Evolutionary conservation across 1,140 invertebrate species (phyloP), one percentile per base, ranked within the genome.

Genomic region (Anthonomus grandis): DNA sequence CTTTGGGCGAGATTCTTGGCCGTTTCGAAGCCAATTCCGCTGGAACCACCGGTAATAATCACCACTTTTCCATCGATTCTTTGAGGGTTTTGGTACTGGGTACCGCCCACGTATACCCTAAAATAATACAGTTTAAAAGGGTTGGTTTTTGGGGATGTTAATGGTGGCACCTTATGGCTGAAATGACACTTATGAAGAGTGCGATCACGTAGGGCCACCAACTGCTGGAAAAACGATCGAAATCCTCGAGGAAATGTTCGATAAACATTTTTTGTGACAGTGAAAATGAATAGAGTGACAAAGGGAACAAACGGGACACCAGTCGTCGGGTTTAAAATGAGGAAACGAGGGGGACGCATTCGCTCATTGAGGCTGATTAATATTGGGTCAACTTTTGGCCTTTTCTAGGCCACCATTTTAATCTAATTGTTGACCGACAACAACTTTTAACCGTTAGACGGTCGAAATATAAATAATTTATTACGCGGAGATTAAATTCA

Each of bases 11-110:
- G 70, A 65, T 78, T 74, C 58, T 76, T 74, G 8, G 76, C 78
- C 23, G 78, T 78, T 70, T 81, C 74, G 57, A 75, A 76, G 24
- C 82, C 83, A 50, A 84, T 81, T 22, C 82, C 82, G 44, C 75
- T 70, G 3, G 77, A 75, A 19, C 79, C 80, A 49, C 83, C 83
- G n/a, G 83, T 85, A n/a, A 85, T 77, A 23, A 85, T 69, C 2
- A 80, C 80, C 54, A 76, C 71, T 71, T 79, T 78, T 31, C 77
- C 79, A 58, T 78, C 71, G 23, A 79, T 74, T 53, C 66, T 54
- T 23, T 68, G 60, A 9, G 67, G 44, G 25, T 62, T 74, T 13
- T 72, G 71, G 56, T 74, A 77, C 9, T 63, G 60, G 21, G 64
- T 64, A 17, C 76, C 76, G 13, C 67, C 75, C 62, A 75, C 70